Evolutionary conservation across 2,797 vertebrate species (phyloP).

Genomic region (Takifugu rubripes): DNA sequence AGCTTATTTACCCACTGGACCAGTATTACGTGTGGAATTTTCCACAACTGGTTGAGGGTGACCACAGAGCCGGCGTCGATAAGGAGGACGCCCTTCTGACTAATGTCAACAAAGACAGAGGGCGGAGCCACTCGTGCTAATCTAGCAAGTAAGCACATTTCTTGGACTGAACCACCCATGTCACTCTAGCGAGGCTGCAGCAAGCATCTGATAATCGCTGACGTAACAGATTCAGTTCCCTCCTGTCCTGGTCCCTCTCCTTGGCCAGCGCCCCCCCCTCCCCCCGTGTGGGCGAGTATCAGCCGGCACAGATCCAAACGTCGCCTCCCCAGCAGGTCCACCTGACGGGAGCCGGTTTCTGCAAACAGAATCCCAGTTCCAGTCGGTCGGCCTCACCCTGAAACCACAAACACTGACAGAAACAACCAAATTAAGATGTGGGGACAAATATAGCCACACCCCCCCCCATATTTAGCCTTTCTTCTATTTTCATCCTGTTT

Average conservation of each 20-base stretch:
- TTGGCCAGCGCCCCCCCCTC: background rate
- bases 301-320: conserved; percentile 3
- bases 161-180: too few species aligned
- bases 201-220: background rate
- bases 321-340: background rate
- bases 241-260: too few species aligned
- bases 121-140: too few species aligned
- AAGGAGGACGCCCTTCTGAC: too few species aligned
- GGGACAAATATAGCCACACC: conserved; percentile 53
- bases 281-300: background rate
- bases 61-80: too few species aligned
- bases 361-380: conserved; percentile 39
- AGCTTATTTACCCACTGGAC: too few species aligned
- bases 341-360: background rate
- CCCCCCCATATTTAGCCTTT: conserved; percentile 56
- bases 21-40: too few species aligned
- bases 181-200: too few species aligned
- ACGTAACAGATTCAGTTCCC: background rate
- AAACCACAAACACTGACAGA: conserved; percentile 32
- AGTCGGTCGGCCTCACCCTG: conserved; percentile 16
- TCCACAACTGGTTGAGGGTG: too few species aligned
- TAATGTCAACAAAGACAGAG: too few species aligned
- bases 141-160: too few species aligned
- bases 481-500: conserved; percentile 51
- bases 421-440: conserved; percentile 38